phyloP scores from a whole-genome alignment of 2,113 vertebrate genomes.

The Cyphomyrus discorhynchus region DNA sequence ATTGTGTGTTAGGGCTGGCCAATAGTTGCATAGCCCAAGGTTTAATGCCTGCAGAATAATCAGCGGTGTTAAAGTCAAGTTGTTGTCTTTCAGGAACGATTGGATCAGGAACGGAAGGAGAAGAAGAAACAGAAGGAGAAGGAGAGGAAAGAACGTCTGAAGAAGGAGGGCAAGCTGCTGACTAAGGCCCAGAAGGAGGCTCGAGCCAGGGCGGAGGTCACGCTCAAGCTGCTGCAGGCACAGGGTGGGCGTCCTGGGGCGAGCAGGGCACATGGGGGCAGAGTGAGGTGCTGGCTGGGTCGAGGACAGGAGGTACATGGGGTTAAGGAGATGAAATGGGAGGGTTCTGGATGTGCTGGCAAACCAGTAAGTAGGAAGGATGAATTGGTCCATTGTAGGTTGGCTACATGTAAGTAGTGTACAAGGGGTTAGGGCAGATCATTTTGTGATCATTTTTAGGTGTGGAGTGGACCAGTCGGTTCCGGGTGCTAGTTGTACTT shows the following conservation, averaged over 20 bases:
- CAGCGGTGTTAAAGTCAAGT: neutral
- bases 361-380: neutral
- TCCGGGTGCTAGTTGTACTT: neutral
- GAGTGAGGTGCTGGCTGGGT: neutral
- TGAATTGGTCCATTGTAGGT: neutral
- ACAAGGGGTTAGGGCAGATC: neutral
- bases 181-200: slow-evolving; percentile 88
- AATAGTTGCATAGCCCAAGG: neutral
- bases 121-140: slow-evolving; percentile 97
- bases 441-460: neutral
- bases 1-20: neutral
- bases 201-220: slow-evolving; percentile 79
- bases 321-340: neutral
- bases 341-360: neutral
- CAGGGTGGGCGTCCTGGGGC: slow-evolving; percentile 67
- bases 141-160: slow-evolving; percentile 91
- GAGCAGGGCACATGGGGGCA: neutral
- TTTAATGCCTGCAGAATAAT: neutral
- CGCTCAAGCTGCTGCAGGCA: slow-evolving; percentile 84
- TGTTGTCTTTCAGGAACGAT: slow-evolving; percentile 69
- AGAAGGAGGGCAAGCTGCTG: slow-evolving; percentile 93
- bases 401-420: neutral
- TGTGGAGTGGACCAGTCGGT: neutral
- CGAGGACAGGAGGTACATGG: neutral
- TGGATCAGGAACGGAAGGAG: slow-evolving; percentile 90